Evolutionary conservation across 2,888 invertebrate species (phyloP).

Genomic region (Limnephilus lunatus): DNA sequence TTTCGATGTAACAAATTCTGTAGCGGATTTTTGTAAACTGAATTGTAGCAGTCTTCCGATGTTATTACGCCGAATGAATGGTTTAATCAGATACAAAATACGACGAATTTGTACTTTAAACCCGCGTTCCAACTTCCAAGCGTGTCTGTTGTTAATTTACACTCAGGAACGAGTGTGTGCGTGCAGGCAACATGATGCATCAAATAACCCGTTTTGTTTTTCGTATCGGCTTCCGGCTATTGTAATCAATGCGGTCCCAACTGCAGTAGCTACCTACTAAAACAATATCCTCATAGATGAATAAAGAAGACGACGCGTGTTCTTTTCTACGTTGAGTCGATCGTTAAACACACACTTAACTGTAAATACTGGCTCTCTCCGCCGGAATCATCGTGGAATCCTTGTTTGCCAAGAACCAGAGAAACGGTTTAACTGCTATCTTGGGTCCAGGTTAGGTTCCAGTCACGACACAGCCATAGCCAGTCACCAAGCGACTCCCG

Average conservation of each 20-base stretch:
- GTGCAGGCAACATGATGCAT: background rate
- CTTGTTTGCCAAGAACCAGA: background rate
- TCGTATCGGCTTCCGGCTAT: conserved; percentile 39
- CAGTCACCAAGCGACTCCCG: background rate
- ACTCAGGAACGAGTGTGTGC: background rate
- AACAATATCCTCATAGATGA: background rate
- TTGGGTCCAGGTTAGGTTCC: conserved; percentile 13
- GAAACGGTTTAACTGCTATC: background rate
- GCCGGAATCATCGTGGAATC: background rate
- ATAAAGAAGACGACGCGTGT: background rate
- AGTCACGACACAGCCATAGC: background rate
- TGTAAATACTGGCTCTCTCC: conserved; percentile 6
- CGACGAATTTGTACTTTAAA: background rate
- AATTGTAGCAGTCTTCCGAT: background rate
- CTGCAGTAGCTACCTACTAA: background rate
- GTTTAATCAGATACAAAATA: background rate
- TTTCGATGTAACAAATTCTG: background rate
- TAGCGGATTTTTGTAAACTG: background rate
- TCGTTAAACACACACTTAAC: background rate
- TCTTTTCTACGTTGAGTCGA: conserved; percentile 4
- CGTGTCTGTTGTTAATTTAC: background rate
- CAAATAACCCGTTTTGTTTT: conserved; percentile 28
- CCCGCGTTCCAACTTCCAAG: background rate
- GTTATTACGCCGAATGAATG: background rate
- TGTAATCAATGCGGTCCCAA: conserved; percentile 17